A percentile compares a stretch with the other conserved stretches of the same genome.
These are phyloP conservation scores for Steinernema khuongi DNA, from an alignment of 1,140 invertebrate species.

Conservation along the genomic window DNA sequence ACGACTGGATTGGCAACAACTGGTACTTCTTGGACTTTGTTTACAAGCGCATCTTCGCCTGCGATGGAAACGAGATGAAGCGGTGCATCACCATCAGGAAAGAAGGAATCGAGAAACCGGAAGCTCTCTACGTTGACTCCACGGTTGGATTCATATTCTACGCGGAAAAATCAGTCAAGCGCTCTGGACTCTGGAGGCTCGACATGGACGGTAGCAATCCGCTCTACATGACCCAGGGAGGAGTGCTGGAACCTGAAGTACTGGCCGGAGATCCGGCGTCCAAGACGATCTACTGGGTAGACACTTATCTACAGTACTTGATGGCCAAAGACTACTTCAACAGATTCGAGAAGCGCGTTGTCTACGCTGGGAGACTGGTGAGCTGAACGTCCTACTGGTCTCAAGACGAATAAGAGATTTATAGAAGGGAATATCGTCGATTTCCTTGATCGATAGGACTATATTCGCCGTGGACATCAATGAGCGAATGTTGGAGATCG, in stretches of 20 bases:
- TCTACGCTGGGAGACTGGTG: background rate
- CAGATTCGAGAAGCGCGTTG: background rate
- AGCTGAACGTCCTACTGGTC: background rate
- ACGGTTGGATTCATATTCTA: background rate
- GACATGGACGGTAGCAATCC: background rate
- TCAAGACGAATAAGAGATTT: background rate
- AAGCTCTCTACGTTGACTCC: background rate
- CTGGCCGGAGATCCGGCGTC: background rate
- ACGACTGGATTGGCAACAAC: background rate
- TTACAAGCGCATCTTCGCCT: background rate
- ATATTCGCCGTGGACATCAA: background rate
- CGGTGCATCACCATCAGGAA: background rate
- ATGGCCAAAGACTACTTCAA: slow-evolving; percentile 9
- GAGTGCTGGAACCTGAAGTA: background rate
- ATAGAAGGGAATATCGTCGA: background rate
- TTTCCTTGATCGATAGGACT: background rate
- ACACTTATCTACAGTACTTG: slow-evolving; percentile 6
- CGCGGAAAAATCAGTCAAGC: background rate
- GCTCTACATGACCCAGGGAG: background rate
- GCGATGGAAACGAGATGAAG: background rate
- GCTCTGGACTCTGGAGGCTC: background rate
- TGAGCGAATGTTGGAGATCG: background rate
- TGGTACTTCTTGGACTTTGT: background rate
- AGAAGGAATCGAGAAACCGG: background rate
- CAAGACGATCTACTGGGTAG: slow-evolving; percentile 6